Conservation (phyloP, 2,888 invertebrate genomes). For the Incurvaria masculella region DNA sequence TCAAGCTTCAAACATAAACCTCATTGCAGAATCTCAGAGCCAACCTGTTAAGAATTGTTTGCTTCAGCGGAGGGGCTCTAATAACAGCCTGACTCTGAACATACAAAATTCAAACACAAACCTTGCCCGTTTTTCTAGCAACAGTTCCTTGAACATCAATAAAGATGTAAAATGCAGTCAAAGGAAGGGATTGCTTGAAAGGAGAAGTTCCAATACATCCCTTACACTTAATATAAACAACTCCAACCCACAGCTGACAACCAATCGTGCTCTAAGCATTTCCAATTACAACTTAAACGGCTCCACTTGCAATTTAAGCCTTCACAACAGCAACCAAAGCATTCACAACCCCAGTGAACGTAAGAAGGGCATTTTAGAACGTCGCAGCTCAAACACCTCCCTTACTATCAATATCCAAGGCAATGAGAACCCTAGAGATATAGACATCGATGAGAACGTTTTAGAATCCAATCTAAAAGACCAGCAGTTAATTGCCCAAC, state of each 20-base stretch:
- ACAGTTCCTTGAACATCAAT: conserved; percentile 47
- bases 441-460: conserved; percentile 43
- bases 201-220: conserved; percentile 89
- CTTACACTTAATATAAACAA: conserved; percentile 70
- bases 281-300: conserved; percentile 53
- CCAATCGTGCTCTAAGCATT: conserved; percentile 42
- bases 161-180: conserved; percentile 39
- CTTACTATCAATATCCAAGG: conserved; percentile 62
- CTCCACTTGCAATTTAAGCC: conserved; percentile 47
- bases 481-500: background rate
- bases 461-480: conserved; percentile 37
- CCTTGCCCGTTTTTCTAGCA: conserved; percentile 55
- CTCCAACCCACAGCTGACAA: conserved; percentile 46
- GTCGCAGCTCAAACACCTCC: conserved; percentile 80
- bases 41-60: conserved; percentile 58
- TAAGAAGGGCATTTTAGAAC: conserved; percentile 65
- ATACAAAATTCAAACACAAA: conserved; percentile 38
- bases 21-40: conserved; percentile 28
- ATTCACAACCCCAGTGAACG: conserved; percentile 41
- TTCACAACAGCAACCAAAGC: conserved; percentile 47
- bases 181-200: conserved; percentile 72
- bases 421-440: conserved; percentile 37
- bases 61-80: conserved; percentile 78
- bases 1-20: conserved; percentile 33
- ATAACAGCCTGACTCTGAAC: conserved; percentile 82